Evolutionary conservation across 2,113 vertebrate species (phyloP), one percentile per base, ranked within the genome.

Genomic region (Xenotilapia longispinis): DNA sequence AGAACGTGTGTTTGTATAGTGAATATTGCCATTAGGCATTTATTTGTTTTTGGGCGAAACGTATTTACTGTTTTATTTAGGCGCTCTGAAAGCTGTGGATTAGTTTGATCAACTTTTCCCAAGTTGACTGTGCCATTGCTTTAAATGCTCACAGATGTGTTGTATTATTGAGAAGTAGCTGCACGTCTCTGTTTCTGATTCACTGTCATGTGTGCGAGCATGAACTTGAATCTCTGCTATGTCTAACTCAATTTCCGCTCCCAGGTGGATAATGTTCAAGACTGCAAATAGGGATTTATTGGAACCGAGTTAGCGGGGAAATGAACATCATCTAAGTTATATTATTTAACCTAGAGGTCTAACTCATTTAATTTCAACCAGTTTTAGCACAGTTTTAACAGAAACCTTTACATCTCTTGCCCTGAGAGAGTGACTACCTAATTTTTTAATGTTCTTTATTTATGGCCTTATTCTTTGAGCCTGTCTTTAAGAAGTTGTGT

Each of bases 31-130:
- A 91, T 94, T 36, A 53, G 80, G 83, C 83, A 87, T 84, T 79
- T 92, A 88, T 94, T 87, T 94, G 88, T 86, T 73, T 90, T 87
- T 47, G 87, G 31, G 55, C 82, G 80, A 88, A 57, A 80, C 26
- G 7, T 81, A 51, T 68, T 57, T 51, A 84, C 47, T 33, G 81
- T 6, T 73, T 84, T 85, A 83, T 83, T 90, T 90, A 85, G 85
- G 83, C 80, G 7, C 90, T 47, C 80, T 31, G 42, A 89, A 87
- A 81, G 87, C 80, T 15, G 23, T 6, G 87, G 58, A 93, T 96
- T 94, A 94, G 75, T 17, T 6, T 19, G 70, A 80, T 42, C 6
- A 38, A 87, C 83, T 94, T 94, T 91, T 90, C 87, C 87, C 79
- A 84, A 90, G 80, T 75, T 75, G 85, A 89, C 86, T 54, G 86